phyloP scores from a whole-genome alignment of 2,888 invertebrate species.

The Tethea ocularis region DNA sequence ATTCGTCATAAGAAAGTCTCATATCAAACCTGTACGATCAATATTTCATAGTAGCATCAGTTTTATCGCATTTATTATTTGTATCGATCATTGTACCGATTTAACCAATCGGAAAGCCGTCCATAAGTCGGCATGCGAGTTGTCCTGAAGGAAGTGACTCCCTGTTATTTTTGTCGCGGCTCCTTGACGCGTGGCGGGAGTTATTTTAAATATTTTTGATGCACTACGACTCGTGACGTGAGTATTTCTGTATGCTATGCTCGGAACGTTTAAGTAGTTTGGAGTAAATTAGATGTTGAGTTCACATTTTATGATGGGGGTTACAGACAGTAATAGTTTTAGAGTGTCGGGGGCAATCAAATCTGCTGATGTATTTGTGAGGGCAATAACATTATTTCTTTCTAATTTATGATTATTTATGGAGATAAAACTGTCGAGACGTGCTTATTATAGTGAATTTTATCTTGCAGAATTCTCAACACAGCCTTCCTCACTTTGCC shows the following conservation, averaged over 20 bases:
- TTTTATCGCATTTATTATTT: slow-evolving; percentile 15
- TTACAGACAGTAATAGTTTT: slow-evolving; percentile 9
- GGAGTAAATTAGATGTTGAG: slow-evolving; percentile 7
- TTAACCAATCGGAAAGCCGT: slow-evolving; percentile 42
- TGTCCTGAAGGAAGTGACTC: slow-evolving; percentile 42
- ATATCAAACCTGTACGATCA: not conserved
- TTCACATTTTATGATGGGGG: slow-evolving; percentile 9
- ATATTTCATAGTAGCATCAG: slow-evolving; percentile 4
- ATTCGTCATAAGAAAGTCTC: not conserved
- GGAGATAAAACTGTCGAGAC: not conserved
- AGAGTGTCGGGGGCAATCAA: not conserved
- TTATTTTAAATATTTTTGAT: slow-evolving; percentile 76
- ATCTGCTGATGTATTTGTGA: not conserved
- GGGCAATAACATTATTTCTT: not conserved
- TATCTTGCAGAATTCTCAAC: not conserved
- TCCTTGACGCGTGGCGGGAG: slow-evolving; percentile 52
- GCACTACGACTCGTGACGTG: slow-evolving; percentile 48
- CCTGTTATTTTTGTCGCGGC: slow-evolving; percentile 63
- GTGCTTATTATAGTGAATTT: not conserved
- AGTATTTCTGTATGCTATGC: slow-evolving; percentile 39
- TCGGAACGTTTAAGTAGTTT: slow-evolving; percentile 21
- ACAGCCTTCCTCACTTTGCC: not conserved
- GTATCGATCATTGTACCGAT: slow-evolving; percentile 35
- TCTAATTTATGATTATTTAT: not conserved
- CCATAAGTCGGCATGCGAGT: slow-evolving; percentile 24